Conservation (phyloP, 2,113 vertebrate genomes). For the Notiomystis cincta region DNA sequence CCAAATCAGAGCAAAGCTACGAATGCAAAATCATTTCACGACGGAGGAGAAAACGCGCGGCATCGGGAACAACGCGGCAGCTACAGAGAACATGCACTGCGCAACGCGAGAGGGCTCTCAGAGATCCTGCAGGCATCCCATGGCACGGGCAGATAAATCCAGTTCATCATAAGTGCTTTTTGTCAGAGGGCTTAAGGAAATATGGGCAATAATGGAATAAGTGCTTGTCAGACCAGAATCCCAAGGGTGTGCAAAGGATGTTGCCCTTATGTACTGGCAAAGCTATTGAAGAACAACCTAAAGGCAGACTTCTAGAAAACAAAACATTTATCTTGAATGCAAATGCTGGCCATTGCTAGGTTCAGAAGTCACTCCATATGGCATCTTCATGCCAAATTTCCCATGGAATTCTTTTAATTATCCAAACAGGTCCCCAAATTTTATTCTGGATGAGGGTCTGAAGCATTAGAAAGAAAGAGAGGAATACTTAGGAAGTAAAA, state of each 20-base stretch:
- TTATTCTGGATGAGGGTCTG: background rate
- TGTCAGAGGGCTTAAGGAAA: conserved; percentile 37
- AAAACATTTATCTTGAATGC: background rate
- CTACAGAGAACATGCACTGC: conserved; percentile 53
- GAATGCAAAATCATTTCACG: conserved; percentile 25
- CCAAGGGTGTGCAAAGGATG: conserved; percentile 18
- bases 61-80: background rate
- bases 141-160: background rate
- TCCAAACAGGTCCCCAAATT: background rate
- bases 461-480: background rate
- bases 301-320: background rate
- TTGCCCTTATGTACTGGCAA: background rate
- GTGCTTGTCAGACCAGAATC: conserved; percentile 40
- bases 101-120: background rate
- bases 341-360: background rate
- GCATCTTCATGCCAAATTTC: background rate
- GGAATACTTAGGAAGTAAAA: background rate
- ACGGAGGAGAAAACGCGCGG: conserved; percentile 1
- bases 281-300: background rate
- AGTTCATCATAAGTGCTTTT: conserved; percentile 10
- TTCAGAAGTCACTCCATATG: background rate
- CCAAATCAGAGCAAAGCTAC: conserved; percentile 40
- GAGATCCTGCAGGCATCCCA: conserved; percentile 13
- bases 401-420: background rate
- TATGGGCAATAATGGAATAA: conserved; percentile 21